These are phyloP conservation scores for Neolamprologus hecqui DNA, from an alignment of 2,113 vertebrate species.

Conservation along the genomic window DNA sequence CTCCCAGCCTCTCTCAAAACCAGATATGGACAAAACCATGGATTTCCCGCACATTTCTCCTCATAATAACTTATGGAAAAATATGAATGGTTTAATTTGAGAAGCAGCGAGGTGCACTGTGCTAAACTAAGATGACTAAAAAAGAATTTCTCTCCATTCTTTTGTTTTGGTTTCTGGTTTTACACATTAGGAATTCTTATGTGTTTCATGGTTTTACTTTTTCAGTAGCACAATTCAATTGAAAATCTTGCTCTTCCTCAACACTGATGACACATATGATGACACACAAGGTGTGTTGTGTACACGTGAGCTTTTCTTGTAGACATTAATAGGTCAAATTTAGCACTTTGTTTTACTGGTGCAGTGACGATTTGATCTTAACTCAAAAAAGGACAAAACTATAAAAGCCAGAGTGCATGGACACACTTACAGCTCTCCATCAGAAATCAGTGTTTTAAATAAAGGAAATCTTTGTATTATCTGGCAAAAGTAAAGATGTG, in stretches of 20 bases:
- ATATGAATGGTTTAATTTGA: not conserved
- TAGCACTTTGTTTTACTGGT: not conserved
- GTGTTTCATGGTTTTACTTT: not conserved
- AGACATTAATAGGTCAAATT: not conserved
- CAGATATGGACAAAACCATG: conserved; percentile 1
- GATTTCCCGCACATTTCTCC: not conserved
- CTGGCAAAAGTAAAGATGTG: not conserved
- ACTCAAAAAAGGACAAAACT: not conserved
- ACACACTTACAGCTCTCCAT: fast-evolving
- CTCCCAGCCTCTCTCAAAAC: not conserved
- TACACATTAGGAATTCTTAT: not conserved
- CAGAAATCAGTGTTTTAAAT: not conserved
- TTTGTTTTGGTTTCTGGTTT: not conserved
- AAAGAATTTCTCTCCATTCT: not conserved
- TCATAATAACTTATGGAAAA: not conserved
- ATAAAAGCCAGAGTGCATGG: not conserved
- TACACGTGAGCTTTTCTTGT: not conserved
- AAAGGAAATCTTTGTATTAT: not conserved
- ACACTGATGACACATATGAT: not conserved
- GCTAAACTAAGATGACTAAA: not conserved
- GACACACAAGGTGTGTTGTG: not conserved
- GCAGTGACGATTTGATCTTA: not conserved
- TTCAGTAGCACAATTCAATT: not conserved
- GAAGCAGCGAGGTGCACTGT: not conserved
- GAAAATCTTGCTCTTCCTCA: not conserved